Base-by-base conservation (phyloP, 2,888 invertebrate species). In the Dolichopus griseipennis region DNA sequence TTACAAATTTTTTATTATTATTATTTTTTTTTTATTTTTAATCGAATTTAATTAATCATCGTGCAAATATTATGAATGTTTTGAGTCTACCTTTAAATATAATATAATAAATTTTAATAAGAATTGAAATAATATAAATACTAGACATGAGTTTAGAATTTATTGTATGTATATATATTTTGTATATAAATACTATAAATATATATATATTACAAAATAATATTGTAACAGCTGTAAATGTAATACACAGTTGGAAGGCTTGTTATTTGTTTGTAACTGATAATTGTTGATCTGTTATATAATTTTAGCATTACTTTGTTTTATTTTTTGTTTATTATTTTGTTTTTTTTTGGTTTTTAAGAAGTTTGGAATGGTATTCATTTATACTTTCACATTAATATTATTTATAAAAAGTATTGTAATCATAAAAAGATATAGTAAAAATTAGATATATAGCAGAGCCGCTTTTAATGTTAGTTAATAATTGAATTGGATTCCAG, bases 21-120 rank as follows among this genome's bases (percentile, higher is more conserved):
- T 63, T 63, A 18, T 22, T 63, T 27, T 21, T 61, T 20, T 5
- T 20, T 20, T 20, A 10, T 22, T 22, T 62, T 63, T 63, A 18
- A 63, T 63, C 63, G 63, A 27, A 63, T 63, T 63, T 63, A 63
- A 63, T 63, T 63, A 63, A 63, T 63, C 63, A 63, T 63, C 63
- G 27, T 15, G 18, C 27, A 63, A 63, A 63, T 27, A 63, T 63
- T 63, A 63, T 63, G 27, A 15, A 22, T 27, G 63, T 27, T 63
- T 6, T 27, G 63, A 63, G n/a, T 52, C n/a, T 52, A 37, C 37
- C 37, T n/a, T 52, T n/a, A 15, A 52, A 52, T 3, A 52, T 52
- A 52, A 52, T 52, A 52, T 15, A 52, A 18, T 18, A 52, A 52
- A 52, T 52, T 52, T 37, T 10, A 10, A 52, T 18, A 18, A 52